A percentile compares a stretch with the other conserved stretches of the same genome.
Conservation (phyloP, 2,888 invertebrate species). For the Hyles lineata region DNA sequence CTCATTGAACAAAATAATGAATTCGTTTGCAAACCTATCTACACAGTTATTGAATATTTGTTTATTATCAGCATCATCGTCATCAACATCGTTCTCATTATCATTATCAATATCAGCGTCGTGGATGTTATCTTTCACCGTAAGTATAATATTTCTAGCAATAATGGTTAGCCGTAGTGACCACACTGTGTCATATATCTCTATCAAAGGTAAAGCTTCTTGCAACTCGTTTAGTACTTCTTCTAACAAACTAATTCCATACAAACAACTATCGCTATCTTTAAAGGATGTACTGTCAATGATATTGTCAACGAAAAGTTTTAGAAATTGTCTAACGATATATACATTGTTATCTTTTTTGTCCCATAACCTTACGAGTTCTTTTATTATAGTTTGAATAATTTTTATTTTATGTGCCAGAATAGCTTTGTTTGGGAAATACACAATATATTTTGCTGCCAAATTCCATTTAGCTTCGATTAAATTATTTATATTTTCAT, state of each 20-base stretch:
- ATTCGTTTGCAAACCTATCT: conserved; percentile 42
- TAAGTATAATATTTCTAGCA: conserved; percentile 36
- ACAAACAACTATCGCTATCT: conserved; percentile 17
- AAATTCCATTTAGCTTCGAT: conserved; percentile 51
- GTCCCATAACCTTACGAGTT: conserved; percentile 45
- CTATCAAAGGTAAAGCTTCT: conserved; percentile 39
- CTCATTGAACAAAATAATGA: conserved; percentile 46
- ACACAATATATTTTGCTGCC: conserved; percentile 43
- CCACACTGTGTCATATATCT: conserved; percentile 53
- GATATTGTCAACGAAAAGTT: conserved; percentile 42
- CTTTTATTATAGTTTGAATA: conserved; percentile 41
- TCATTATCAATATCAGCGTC: neutral
- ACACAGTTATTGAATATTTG: conserved; percentile 32
- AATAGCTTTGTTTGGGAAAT: conserved; percentile 36
- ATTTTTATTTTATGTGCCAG: conserved; percentile 38
- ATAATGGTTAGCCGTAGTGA: conserved; percentile 44
- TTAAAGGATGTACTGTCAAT: conserved; percentile 33
- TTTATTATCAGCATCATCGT: neutral
- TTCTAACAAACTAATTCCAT: conserved; percentile 45
- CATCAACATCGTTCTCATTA: too few relatives aligned
- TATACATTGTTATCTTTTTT: conserved; percentile 36
- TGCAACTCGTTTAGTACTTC: conserved; percentile 41
- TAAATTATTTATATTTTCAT: conserved; percentile 38
- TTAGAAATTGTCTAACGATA: conserved; percentile 38
- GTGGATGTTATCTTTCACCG: too few relatives aligned